These are phyloP conservation scores for Drosophila siamana DNA, from an alignment of 2,888 invertebrate genomes.

Conservation along the genomic window DNA sequence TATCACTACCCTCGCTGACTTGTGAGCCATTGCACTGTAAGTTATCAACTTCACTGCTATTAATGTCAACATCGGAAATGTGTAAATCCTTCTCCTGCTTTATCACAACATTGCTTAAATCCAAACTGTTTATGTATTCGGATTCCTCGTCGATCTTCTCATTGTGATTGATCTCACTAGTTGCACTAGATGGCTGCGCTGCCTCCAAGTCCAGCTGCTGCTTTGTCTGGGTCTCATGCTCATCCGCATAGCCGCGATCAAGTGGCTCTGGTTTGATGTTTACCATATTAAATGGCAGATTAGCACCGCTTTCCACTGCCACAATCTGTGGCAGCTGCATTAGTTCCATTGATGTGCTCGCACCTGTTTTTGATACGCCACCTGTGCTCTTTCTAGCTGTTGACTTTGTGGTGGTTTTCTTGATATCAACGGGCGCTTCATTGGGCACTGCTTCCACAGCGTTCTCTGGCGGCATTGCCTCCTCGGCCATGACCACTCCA, in stretches of 20 bases:
- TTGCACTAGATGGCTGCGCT: not conserved
- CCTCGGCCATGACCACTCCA: constrained; percentile 71
- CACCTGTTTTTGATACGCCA: constrained; percentile 14
- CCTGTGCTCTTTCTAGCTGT: constrained; percentile 65
- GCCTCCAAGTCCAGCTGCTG: not conserved
- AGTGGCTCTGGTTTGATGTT: constrained; percentile 78
- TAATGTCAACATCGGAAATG: constrained; percentile 61
- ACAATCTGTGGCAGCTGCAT: constrained; percentile 65
- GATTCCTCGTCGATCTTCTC: constrained; percentile 56
- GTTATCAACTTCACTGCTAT: constrained; percentile 40
- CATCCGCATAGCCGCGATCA: constrained; percentile 78
- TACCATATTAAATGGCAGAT: constrained; percentile 47
- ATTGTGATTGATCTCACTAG: constrained; percentile 72
- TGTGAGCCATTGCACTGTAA: constrained; percentile 47
- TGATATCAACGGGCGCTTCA: constrained; percentile 19
- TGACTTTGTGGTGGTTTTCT: constrained; percentile 26
- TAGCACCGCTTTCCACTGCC: constrained; percentile 64
- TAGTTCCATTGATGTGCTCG: constrained; percentile 7
- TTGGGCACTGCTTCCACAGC: constrained; percentile 42
- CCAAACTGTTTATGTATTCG: constrained; percentile 72
- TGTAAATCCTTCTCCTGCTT: constrained; percentile 83
- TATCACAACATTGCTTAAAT: constrained; percentile 78
- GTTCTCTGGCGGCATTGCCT: constrained; percentile 52
- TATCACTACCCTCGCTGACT: constrained; percentile 28
- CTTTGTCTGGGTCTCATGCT: constrained; percentile 17